These are phyloP conservation scores for Phaetusa simplex DNA, from an alignment of 2,113 vertebrate genomes.

Conservation along the genomic window DNA sequence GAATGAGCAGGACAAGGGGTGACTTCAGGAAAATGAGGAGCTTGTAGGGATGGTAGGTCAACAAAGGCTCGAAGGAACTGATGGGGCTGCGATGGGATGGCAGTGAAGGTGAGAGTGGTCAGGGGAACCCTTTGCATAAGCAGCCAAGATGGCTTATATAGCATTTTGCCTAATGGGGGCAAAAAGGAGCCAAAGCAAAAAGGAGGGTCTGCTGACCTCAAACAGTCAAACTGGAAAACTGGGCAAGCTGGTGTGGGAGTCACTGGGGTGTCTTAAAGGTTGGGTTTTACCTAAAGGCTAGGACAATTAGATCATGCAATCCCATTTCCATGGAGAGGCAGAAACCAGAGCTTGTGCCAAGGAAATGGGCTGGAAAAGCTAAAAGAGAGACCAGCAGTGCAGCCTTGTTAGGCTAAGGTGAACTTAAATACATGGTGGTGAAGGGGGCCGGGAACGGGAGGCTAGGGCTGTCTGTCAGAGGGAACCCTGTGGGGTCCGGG, in stretches of 20 bases:
- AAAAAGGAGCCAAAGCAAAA: background rate
- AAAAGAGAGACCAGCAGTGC: background rate
- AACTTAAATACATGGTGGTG: background rate
- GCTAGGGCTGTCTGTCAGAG: background rate
- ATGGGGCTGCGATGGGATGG: background rate
- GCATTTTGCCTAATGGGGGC: background rate
- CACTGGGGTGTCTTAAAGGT: background rate
- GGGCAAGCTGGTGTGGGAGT: background rate
- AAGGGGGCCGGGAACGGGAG: background rate
- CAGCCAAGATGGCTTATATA: background rate
- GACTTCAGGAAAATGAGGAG: background rate
- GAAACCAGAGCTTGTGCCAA: background rate
- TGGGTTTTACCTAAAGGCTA: background rate
- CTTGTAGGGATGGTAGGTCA: background rate
- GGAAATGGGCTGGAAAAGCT: background rate
- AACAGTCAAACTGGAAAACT: background rate
- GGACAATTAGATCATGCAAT: background rate
- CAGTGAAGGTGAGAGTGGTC: background rate
- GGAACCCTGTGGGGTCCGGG: background rate
- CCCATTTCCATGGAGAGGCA: background rate
- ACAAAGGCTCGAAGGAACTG: background rate
- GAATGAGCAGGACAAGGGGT: background rate
- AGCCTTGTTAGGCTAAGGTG: background rate
- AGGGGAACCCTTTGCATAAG: background rate
- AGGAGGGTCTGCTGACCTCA: background rate